A percentile compares a stretch with the other conserved stretches of the same genome.
Conservation (phyloP, 1,140 invertebrate species). For the Drosophila auraria region DNA sequence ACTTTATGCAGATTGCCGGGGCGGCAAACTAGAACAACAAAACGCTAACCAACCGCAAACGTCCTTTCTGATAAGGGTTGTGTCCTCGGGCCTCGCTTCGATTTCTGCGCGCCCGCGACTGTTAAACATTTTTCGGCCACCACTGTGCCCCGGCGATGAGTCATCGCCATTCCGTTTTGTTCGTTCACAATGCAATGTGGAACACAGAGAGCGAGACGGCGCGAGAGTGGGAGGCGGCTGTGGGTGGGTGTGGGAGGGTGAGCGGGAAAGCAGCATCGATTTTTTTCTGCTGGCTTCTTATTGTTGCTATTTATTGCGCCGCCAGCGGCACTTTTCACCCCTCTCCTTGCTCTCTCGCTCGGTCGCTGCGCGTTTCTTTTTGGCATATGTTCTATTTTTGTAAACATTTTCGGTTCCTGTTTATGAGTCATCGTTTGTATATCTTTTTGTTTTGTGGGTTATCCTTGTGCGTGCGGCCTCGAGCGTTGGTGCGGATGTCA, state of each 20-base stretch:
- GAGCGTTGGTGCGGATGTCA: constrained; percentile 58
- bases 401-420: constrained; percentile 72
- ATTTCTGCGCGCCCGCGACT: constrained; percentile 29
- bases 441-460: constrained; percentile 40
- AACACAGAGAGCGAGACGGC: constrained; percentile 51
- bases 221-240: constrained; percentile 7
- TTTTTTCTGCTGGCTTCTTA: constrained; percentile 73
- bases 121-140: constrained; percentile 54
- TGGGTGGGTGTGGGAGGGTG: constrained; percentile 1
- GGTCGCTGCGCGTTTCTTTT: constrained; percentile 35
- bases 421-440: constrained; percentile 71
- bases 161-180: constrained; percentile 61
- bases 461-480: constrained; percentile 77
- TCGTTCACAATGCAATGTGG: constrained; percentile 75
- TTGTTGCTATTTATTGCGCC: constrained; percentile 79
- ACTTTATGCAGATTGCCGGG: constrained; percentile 65
- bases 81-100: constrained; percentile 24
- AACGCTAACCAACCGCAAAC: constrained; percentile 59
- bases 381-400: constrained; percentile 82
- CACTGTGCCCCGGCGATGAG: constrained; percentile 67
- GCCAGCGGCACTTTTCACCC: constrained; percentile 55
- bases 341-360: constrained; percentile 5
- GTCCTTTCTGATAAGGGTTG: constrained; percentile 81
- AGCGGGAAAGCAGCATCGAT: constrained; percentile 72
- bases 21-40: constrained; percentile 26